These are phyloP conservation scores for Agriopis marginaria DNA, from an alignment of 2,888 invertebrate genomes.

Conservation along the genomic window DNA sequence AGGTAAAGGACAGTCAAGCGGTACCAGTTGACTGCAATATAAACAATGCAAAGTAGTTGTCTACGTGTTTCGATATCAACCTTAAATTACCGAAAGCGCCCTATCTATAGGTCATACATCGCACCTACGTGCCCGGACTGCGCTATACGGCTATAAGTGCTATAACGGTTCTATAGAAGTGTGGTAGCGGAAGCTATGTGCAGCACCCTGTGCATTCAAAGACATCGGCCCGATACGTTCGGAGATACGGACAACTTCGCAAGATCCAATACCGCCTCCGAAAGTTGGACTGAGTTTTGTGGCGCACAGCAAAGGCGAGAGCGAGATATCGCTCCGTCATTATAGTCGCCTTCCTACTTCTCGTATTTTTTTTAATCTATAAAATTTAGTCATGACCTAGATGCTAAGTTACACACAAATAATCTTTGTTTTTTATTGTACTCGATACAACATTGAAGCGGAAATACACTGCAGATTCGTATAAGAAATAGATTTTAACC, in stretches of 20 bases:
- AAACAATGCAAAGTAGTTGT: neutral
- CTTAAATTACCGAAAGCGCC: slow-evolving; percentile 28
- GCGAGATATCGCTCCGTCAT: slow-evolving; percentile 13
- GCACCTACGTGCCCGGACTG: slow-evolving; percentile 30
- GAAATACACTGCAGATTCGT: no score
- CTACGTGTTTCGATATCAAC: slow-evolving; percentile 22
- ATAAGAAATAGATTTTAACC: no score
- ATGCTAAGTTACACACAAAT: no score
- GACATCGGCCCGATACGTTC: slow-evolving; percentile 48
- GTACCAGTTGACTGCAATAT: neutral
- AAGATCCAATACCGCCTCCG: slow-evolving; percentile 51
- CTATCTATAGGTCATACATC: slow-evolving; percentile 33
- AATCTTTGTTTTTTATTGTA: no score
- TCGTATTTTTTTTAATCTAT: no score
- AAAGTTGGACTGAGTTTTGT: slow-evolving; percentile 49
- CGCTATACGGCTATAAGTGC: slow-evolving; percentile 7
- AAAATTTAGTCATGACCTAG: no score
- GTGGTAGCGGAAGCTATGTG: slow-evolving; percentile 26
- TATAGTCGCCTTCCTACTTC: no score
- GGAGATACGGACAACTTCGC: slow-evolving; percentile 48
- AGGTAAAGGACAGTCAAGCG: no score
- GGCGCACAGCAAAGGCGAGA: slow-evolving; percentile 43
- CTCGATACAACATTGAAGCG: no score
- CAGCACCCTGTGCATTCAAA: slow-evolving; percentile 41
- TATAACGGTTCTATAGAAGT: slow-evolving; percentile 7